Conservation (phyloP, 2,888 invertebrate species). For the Andrena bicolor region DNA sequence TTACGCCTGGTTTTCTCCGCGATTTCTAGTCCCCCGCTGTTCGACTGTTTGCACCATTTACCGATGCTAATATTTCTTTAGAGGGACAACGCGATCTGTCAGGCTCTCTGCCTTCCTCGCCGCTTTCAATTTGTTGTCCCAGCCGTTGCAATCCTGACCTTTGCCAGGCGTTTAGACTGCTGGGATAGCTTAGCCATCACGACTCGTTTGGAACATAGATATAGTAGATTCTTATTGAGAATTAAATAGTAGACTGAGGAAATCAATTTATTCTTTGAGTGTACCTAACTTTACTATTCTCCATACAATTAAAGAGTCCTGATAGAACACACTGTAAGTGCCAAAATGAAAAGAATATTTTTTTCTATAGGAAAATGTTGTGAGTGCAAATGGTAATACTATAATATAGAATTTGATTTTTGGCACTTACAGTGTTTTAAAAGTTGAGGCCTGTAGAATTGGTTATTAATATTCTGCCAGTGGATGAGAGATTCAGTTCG, state of each 20-base stretch:
- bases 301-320: no score
- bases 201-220: conserved; percentile 1
- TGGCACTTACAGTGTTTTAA: no score
- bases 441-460: no score
- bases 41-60: conserved; percentile 11
- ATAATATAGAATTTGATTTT: no score
- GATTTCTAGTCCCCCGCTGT: conserved; percentile 40
- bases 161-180: conserved; percentile 41
- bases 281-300: no score
- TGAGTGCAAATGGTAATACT: no score
- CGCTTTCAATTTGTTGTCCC: conserved; percentile 56
- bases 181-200: conserved; percentile 29
- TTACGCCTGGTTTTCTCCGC: conserved; percentile 43
- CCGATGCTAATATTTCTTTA: conserved; percentile 19
- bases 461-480: no score
- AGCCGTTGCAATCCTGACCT: conserved; percentile 45
- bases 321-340: no score
- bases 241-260: neutral
- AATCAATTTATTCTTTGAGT: neutral
- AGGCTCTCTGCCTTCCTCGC: conserved; percentile 10
- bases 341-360: no score
- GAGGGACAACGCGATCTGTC: conserved; percentile 36
- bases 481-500: no score
- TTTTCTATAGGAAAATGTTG: no score
- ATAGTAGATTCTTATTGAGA: conserved; percentile 12